phyloP scores from a whole-genome alignment of 2,888 invertebrate species.

The Octonoba sinensis region DNA sequence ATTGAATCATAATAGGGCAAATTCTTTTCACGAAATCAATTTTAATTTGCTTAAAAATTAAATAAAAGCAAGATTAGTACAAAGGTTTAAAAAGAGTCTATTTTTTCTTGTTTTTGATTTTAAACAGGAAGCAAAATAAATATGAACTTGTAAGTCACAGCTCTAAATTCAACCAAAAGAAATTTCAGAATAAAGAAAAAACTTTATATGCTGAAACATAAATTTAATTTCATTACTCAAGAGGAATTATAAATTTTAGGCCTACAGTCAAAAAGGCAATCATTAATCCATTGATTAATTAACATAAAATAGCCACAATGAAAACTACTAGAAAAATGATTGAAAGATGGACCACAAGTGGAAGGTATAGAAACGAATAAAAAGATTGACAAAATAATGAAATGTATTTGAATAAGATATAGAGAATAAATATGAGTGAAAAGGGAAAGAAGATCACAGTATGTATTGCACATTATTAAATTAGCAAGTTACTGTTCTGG shows the following conservation, averaged over 20 bases:
- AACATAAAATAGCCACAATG: not conserved
- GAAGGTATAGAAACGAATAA: not conserved
- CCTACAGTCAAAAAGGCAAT: not conserved
- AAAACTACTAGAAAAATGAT: not conserved
- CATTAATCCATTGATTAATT: not conserved
- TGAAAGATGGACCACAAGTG: not conserved
- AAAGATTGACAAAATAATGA: not conserved
- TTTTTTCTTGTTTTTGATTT: too few species aligned
- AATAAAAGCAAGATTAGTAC: too few species aligned
- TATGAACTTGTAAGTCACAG: too few species aligned
- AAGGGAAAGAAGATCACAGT: not conserved
- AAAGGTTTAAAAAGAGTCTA: too few species aligned
- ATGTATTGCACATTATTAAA: not conserved
- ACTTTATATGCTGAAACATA: too few species aligned
- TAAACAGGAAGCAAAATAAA: too few species aligned
- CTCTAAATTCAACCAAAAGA: too few species aligned
- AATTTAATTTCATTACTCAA: too few species aligned
- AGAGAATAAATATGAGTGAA: not conserved
- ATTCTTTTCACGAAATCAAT: too few species aligned
- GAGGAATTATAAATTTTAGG: not conserved
- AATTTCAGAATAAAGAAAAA: too few species aligned
- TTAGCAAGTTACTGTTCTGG: not conserved
- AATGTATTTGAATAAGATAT: not conserved
- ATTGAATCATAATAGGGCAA: too few species aligned
- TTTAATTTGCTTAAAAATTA: too few species aligned